A percentile compares a stretch with the other conserved stretches of the same genome.
Evolutionary conservation across 2,888 invertebrate genomes (phyloP).

Genomic region (Conus canariensis): DNA sequence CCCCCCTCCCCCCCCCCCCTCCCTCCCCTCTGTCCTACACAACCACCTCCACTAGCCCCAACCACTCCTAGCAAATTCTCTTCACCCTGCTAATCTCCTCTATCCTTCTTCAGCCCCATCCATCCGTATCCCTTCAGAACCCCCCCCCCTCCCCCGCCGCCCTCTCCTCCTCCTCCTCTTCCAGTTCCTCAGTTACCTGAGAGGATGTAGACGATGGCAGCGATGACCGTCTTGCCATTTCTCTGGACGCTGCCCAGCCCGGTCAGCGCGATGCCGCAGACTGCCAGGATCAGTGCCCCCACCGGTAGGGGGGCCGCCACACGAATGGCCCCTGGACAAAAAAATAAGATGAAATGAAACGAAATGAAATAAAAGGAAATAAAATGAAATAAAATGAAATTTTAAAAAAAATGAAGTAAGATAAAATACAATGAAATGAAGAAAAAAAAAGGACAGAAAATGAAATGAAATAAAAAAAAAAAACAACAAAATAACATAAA

Average conservation of each 20-base stretch:
- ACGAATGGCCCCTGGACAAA: constrained; percentile 69
- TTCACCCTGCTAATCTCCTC: too few species aligned
- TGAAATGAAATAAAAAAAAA: too few species aligned
- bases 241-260: constrained; percentile 70
- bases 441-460: not conserved
- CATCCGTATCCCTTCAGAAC: too few species aligned
- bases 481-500: not conserved
- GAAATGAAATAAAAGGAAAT: not conserved
- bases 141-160: too few species aligned
- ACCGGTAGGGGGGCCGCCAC: constrained; percentile 72
- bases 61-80: too few species aligned
- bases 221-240: constrained; percentile 72
- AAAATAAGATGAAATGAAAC: too few species aligned
- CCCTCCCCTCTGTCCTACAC: too few species aligned
- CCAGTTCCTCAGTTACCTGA: constrained; percentile 61
- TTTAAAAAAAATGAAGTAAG: not conserved
- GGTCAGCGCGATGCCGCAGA: constrained; percentile 68
- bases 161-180: too few species aligned
- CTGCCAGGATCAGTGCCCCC: constrained; percentile 70
- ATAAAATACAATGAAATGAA: not conserved
- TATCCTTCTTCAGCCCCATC: too few species aligned
- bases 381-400: not conserved
- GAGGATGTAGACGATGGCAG: constrained; percentile 73
- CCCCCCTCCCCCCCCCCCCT: too few species aligned
- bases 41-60: too few species aligned